Evolutionary conservation across 2,888 invertebrate genomes (phyloP), one percentile per base, ranked within the genome.

Genomic region (Lithosia quadra): DNA sequence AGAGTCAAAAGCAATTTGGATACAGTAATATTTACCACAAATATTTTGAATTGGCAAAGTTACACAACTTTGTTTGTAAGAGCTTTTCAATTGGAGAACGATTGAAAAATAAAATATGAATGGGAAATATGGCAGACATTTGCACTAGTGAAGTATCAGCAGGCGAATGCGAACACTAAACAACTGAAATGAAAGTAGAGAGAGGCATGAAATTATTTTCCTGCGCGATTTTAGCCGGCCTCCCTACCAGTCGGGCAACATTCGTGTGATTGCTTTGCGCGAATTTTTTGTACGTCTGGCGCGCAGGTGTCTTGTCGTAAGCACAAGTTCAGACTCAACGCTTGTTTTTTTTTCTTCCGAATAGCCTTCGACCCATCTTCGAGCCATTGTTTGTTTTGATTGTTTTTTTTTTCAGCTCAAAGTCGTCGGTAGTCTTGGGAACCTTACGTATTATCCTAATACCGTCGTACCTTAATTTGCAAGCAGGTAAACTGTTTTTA

Each of bases 241-340:
- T 65, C 36, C 66, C 39, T 60, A 67, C 65, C 63, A 57, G 63
- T 57, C 57, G 28, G 34, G 64, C 69, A 63, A 71, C 58, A 56
- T 58, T 64, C 78, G 79, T 76, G 76, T 80, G 85, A 86, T 87
- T 86, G 84, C 82, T 84, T 85, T 84, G 84, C 84, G 86, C 84
- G 86, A 87, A 88, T 91, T 92, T 92, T 93, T 92, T 91, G 87
- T 81, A 82, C 84, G 91, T 92, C 91, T 92, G 90, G 89, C 86
- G 86, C 89, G 90, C 92, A 92, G 92, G 92, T 92, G 92, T 88
- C 86, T 90, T 83, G 79, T 81, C 80, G 83, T 81, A 84, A 83
- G 84, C 82, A 81, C 82, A 79, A 76, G 81, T 81, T 81, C 76
- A 81, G 84, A 85, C 81, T 83, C 81, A 78, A 81, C 79, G 82